A percentile compares a stretch with the other conserved stretches of the same genome.
Conservation (phyloP, 2,797 vertebrate genomes). For the Anniella stebbinsi region DNA sequence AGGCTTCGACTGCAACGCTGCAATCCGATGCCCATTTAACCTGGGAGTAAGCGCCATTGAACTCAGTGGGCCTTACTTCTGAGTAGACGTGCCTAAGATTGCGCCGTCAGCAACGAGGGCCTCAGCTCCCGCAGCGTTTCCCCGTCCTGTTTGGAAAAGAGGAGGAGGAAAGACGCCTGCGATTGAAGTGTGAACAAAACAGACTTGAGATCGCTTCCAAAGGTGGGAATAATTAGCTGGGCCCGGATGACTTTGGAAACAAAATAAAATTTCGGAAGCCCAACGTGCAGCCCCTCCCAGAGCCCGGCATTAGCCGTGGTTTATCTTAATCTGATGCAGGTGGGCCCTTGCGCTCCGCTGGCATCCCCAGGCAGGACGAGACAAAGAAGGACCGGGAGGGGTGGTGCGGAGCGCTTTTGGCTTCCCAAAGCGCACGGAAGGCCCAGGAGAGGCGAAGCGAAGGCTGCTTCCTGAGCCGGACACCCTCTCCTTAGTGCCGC, state of each 20-base stretch:
- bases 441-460: neutral
- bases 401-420: neutral
- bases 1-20: neutral
- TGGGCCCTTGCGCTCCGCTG: neutral
- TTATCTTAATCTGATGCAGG: constrained; percentile 15
- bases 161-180: neutral
- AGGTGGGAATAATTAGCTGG: constrained; percentile 18
- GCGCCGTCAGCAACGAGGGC: neutral
- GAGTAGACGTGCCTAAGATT: neutral
- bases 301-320: neutral
- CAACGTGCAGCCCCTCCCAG: neutral
- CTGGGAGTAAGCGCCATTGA: neutral
- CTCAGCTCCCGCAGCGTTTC: too few relatives aligned
- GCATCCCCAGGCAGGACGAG: neutral
- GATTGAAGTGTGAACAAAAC: constrained; percentile 5
- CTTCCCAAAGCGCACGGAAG: neutral
- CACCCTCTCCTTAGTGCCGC: neutral
- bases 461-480: neutral
- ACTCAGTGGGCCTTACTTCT: neutral
- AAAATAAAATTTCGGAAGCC: constrained; percentile 21
- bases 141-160: neutral
- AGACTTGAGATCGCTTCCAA: neutral
- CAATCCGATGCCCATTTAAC: neutral
- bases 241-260: constrained; percentile 1
- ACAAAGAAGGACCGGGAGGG: neutral